Conservation (phyloP, 2,113 vertebrate genomes). For the Dendrocopos noguchii region DNA sequence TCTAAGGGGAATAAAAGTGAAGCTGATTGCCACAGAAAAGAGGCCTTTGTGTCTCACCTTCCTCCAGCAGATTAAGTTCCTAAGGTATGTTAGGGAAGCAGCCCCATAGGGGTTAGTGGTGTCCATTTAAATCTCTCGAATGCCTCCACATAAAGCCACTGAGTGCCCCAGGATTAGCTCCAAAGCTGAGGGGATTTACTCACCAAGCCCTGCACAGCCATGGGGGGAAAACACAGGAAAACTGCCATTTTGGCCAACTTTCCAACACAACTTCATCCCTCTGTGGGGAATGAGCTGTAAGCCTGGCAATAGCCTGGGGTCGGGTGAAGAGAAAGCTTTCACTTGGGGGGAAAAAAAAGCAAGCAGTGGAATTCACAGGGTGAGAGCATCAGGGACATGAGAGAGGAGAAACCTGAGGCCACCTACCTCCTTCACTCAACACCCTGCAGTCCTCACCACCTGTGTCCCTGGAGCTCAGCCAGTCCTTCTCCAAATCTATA, state of each 20-base stretch:
- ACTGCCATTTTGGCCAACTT: conserved; percentile 22
- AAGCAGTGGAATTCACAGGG: not conserved
- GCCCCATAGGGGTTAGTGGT: conserved; percentile 20
- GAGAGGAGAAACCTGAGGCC: not conserved
- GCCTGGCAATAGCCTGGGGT: not conserved
- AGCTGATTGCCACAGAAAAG: not conserved
- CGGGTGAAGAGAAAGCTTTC: conserved; percentile 52
- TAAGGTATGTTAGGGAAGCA: not conserved
- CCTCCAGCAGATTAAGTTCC: not conserved
- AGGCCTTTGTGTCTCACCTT: conserved; percentile 54
- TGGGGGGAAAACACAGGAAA: not conserved
- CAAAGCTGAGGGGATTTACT: conserved; percentile 32
- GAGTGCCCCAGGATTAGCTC: conserved; percentile 42
- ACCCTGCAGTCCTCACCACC: not conserved
- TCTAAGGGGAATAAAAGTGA: not conserved
- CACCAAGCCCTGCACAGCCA: not conserved
- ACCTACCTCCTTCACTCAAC: not conserved
- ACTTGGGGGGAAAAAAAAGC: not conserved
- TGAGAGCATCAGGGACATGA: not conserved
- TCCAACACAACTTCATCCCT: conserved; percentile 29
- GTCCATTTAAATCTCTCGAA: conserved; percentile 58
- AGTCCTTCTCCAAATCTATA: not conserved
- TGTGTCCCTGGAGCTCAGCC: not conserved
- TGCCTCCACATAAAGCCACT: not conserved
- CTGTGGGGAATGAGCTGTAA: conserved; percentile 22